phyloP scores from a whole-genome alignment of 2,888 invertebrate species.

The Apodemia zela region DNA sequence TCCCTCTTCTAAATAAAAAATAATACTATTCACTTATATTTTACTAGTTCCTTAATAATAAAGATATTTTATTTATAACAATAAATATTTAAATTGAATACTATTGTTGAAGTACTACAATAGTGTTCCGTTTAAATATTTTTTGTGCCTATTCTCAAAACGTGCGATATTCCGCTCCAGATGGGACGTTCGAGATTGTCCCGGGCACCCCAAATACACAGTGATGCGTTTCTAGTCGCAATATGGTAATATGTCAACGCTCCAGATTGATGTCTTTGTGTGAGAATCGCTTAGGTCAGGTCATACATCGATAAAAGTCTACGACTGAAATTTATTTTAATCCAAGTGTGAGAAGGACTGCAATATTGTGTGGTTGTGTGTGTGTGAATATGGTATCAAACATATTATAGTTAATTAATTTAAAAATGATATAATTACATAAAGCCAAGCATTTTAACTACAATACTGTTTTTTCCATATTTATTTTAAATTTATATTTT shows the following conservation, averaged over 20 bases:
- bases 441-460: too few relatives aligned
- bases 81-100: not conserved
- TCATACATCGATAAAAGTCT: not conserved
- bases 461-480: too few relatives aligned
- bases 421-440: too few relatives aligned
- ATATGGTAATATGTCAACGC: conserved; percentile 4
- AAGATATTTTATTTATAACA: not conserved
- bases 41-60: not conserved
- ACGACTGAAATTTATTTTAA: not conserved
- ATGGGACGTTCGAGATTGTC: conserved; percentile 2
- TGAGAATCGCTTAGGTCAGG: conserved; percentile 1
- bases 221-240: not conserved
- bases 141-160: not conserved
- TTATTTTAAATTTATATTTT: too few relatives aligned
- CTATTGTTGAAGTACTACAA: not conserved
- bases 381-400: too few relatives aligned
- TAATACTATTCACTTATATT: too few relatives aligned
- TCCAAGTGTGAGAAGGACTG: not conserved
- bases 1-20: too few relatives aligned
- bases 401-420: too few relatives aligned
- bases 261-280: conserved; percentile 10
- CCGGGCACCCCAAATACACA: conserved; percentile 5
- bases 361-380: not conserved
- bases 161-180: not conserved
- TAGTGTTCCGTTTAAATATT: not conserved